These are phyloP conservation scores for Hyppa rectilinea DNA, from an alignment of 2,888 invertebrate genomes.

Conservation along the genomic window DNA sequence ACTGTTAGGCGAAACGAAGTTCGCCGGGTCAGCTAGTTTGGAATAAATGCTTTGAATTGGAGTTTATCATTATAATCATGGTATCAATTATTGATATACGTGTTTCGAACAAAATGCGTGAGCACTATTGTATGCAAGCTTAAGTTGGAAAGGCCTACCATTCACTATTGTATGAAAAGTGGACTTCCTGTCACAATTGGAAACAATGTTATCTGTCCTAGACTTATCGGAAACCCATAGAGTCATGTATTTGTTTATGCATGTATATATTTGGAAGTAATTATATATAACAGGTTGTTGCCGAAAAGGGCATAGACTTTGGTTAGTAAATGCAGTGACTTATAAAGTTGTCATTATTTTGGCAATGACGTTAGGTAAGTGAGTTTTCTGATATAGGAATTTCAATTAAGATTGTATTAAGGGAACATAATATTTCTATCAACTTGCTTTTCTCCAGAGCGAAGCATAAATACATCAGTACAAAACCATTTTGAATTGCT, in stretches of 20 bases:
- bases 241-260: no score
- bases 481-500: not conserved
- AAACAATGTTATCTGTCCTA: conserved; percentile 14
- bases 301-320: no score
- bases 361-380: not conserved
- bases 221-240: not conserved
- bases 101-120: not conserved
- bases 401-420: not conserved
- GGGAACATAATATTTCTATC: not conserved
- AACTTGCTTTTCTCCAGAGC: not conserved
- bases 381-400: not conserved
- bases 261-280: not conserved
- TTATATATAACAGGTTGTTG: not conserved
- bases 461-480: not conserved
- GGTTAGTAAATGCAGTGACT: not conserved
- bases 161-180: not conserved
- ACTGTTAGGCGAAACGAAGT: no score
- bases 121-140: conserved; percentile 1
- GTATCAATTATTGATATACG: not conserved
- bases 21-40: no score
- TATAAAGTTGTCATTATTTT: not conserved
- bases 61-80: not conserved
- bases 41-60: no score
- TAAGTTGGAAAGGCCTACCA: no score
- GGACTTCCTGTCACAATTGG: not conserved